Conservation (phyloP, 2,888 invertebrate genomes). For the Ichneumoninae sp. region DNA sequence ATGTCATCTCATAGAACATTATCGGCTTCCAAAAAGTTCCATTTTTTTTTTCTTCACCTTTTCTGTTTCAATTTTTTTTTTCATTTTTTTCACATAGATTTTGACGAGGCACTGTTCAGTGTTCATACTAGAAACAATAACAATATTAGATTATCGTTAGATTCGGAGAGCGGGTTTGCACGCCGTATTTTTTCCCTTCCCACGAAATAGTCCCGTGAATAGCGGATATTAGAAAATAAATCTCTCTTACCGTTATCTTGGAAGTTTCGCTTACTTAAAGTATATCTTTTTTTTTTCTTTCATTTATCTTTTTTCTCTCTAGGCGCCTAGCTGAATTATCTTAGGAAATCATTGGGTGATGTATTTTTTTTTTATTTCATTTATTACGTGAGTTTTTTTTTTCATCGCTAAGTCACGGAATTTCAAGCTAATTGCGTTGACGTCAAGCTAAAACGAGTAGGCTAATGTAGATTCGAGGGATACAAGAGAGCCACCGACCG, state of each 20-base stretch:
- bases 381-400: conserved; percentile 12
- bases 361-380: conserved; percentile 8
- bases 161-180: conserved; percentile 39
- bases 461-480: conserved; percentile 34
- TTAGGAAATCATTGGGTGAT: conserved; percentile 44
- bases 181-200: conserved; percentile 28
- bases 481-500: conserved; percentile 46
- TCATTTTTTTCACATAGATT: conserved; percentile 78
- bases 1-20: conserved; percentile 67
- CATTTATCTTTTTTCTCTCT: conserved; percentile 47
- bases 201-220: conserved; percentile 68
- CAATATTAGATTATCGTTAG: conserved; percentile 77
- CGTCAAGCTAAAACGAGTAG: conserved; percentile 28
- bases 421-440: conserved; percentile 28
- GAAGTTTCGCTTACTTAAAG: conserved; percentile 70
- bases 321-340: conserved; percentile 59
- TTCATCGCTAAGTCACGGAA: conserved; percentile 28
- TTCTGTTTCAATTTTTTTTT: conserved; percentile 64
- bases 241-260: conserved; percentile 75
- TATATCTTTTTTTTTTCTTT: conserved; percentile 45
- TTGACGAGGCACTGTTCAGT: conserved; percentile 83
- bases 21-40: conserved; percentile 62
- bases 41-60: conserved; percentile 62
- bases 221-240: conserved; percentile 79
- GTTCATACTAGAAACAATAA: conserved; percentile 82